Evolutionary conservation across 1,140 invertebrate genomes (phyloP).

Genomic region (Myzus persicae): DNA sequence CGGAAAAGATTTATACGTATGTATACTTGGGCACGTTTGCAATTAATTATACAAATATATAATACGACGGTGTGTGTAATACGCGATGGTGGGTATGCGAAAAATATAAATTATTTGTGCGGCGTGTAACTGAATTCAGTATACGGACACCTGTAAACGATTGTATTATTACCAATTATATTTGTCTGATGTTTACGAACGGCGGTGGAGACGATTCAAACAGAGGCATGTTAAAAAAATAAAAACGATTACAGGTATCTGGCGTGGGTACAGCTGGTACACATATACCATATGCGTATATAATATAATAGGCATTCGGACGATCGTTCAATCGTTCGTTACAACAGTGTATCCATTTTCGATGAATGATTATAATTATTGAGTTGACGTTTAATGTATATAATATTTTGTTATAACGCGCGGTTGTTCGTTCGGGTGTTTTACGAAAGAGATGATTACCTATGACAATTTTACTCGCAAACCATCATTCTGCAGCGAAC

Average conservation of each 20-base stretch:
- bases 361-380: background rate
- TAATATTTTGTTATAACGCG: too few species aligned
- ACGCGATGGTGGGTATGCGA: background rate
- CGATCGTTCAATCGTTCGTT: background rate
- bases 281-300: too few species aligned
- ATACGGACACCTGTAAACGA: background rate
- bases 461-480: background rate
- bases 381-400: too few species aligned
- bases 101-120: background rate
- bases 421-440: background rate
- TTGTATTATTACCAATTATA: background rate
- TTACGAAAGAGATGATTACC: background rate
- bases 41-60: background rate
- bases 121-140: background rate
- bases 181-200: background rate
- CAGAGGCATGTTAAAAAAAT: background rate
- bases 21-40: background rate
- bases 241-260: too few species aligned
- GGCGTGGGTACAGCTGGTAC: too few species aligned
- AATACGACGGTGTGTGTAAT: background rate
- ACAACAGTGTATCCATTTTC: background rate
- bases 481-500: background rate
- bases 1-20: background rate
- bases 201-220: background rate
- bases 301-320: too few species aligned